Percentiles rank a stretch among this genome's conserved stretches.
phyloP scores from a whole-genome alignment of 1,140 invertebrate species.

The Batillaria attramentaria region DNA sequence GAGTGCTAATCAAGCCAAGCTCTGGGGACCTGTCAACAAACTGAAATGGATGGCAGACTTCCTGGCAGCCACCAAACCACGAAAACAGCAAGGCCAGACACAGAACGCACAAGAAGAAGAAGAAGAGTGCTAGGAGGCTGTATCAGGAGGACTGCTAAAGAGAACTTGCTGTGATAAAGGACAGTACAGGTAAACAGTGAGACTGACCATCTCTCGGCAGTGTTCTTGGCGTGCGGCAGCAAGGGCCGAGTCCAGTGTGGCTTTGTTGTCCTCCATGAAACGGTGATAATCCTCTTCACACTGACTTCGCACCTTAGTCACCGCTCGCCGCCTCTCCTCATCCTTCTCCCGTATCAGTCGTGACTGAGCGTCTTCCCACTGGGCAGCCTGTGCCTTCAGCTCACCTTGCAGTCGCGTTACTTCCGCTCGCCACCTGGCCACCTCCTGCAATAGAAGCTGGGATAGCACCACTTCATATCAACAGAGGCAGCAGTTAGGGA shows the following conservation, averaged over 20 bases:
- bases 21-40: no score
- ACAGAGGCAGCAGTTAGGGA: neutral
- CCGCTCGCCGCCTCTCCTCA: slow-evolving; percentile 31
- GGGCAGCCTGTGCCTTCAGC: slow-evolving; percentile 27
- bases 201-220: slow-evolving; percentile 43
- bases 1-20: no score
- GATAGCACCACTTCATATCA: neutral
- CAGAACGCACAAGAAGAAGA: no score
- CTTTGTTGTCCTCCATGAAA: slow-evolving; percentile 46
- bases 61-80: no score
- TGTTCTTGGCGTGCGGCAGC: slow-evolving; percentile 45
- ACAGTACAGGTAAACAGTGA: neutral
- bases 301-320: slow-evolving; percentile 37
- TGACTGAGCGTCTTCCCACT: slow-evolving; percentile 33
- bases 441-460: slow-evolving; percentile 39
- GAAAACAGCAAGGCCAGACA: no score
- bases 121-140: no score
- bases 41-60: no score
- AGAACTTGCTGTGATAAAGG: no score
- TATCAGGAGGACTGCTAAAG: no score
- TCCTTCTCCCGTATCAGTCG: slow-evolving; percentile 43
- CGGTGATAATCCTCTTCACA: slow-evolving; percentile 42
- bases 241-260: slow-evolving; percentile 43
- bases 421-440: slow-evolving; percentile 36
- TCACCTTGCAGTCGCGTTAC: slow-evolving; percentile 28